Evolutionary conservation across 2,888 invertebrate species (phyloP).

Genomic region (Hypolimnas misippus): DNA sequence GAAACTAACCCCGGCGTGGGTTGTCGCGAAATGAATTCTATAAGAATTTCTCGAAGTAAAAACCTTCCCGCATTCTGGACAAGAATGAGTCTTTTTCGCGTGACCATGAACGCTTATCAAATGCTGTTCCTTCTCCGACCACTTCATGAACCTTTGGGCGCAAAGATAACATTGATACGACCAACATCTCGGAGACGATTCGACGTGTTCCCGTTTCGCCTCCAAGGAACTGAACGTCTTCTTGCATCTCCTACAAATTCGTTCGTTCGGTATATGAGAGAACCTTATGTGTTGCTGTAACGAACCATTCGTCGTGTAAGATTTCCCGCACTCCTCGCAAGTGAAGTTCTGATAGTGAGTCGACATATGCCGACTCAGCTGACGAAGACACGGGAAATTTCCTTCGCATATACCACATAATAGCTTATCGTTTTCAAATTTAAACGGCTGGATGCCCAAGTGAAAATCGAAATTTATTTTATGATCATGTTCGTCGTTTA

Average conservation of each 20-base stretch:
- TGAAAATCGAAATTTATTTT: slow-evolving; percentile 48
- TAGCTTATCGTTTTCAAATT: slow-evolving; percentile 49
- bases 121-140: slow-evolving; percentile 52
- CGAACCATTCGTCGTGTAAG: slow-evolving; percentile 49
- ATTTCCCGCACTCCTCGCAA: slow-evolving; percentile 59
- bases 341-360: slow-evolving; percentile 55
- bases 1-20: slow-evolving; percentile 49
- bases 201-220: slow-evolving; percentile 50
- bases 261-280: slow-evolving; percentile 46
- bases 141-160: slow-evolving; percentile 51
- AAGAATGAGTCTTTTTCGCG: slow-evolving; percentile 46
- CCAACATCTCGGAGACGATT: slow-evolving; percentile 51
- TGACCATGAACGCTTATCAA: slow-evolving; percentile 50
- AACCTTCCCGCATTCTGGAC: slow-evolving; percentile 54
- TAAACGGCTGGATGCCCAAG: slow-evolving; percentile 56
- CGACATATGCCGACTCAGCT: slow-evolving; percentile 56
- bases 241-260: slow-evolving; percentile 53
- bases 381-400: slow-evolving; percentile 52
- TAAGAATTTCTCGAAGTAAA: slow-evolving; percentile 48
- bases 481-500: slow-evolving; percentile 48
- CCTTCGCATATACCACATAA: slow-evolving; percentile 52
- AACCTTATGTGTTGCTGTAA: slow-evolving; percentile 50
- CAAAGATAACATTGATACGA: slow-evolving; percentile 53
- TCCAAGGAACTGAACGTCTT: slow-evolving; percentile 49
- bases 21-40: slow-evolving; percentile 51